phyloP scores from a whole-genome alignment of 1,140 invertebrate genomes.

The Drosophila mauritiana region DNA sequence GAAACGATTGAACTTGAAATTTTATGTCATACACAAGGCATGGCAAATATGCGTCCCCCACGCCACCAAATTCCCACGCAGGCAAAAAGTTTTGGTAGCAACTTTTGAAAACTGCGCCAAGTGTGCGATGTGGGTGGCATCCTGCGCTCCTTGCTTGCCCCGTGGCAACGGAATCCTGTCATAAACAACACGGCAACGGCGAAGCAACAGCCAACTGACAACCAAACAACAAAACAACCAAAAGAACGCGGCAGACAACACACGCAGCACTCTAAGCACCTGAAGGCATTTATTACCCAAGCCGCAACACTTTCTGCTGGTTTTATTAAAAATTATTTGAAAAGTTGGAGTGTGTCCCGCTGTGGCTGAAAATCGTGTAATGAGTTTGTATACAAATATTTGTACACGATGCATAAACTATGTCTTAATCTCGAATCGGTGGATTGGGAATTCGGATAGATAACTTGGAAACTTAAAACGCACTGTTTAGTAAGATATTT shows the following conservation, averaged over 20 bases:
- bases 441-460: not conserved
- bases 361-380: slow-evolving; percentile 38
- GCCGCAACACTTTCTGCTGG: slow-evolving; percentile 55
- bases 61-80: slow-evolving; percentile 10
- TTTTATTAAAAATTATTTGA: slow-evolving; percentile 76
- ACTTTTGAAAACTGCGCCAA: slow-evolving; percentile 64
- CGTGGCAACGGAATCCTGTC: slow-evolving; percentile 39
- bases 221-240: slow-evolving; percentile 11
- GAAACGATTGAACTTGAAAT: slow-evolving; percentile 71
- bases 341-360: slow-evolving; percentile 59
- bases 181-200: slow-evolving; percentile 53
- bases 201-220: slow-evolving; percentile 13
- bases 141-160: slow-evolving; percentile 26
- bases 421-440: not conserved
- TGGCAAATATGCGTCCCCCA: slow-evolving; percentile 15
- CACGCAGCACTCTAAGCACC: slow-evolving; percentile 42
- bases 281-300: slow-evolving; percentile 56
- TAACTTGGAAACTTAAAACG: not conserved
- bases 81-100: slow-evolving; percentile 48
- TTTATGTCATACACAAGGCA: slow-evolving; percentile 53
- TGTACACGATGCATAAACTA: slow-evolving; percentile 10
- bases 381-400: slow-evolving; percentile 38
- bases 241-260: slow-evolving; percentile 15
- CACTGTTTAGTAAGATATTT: no score
- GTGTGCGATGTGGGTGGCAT: slow-evolving; percentile 46